Conservation (phyloP, 2,797 vertebrate species). For the Botia almorhae region DNA sequence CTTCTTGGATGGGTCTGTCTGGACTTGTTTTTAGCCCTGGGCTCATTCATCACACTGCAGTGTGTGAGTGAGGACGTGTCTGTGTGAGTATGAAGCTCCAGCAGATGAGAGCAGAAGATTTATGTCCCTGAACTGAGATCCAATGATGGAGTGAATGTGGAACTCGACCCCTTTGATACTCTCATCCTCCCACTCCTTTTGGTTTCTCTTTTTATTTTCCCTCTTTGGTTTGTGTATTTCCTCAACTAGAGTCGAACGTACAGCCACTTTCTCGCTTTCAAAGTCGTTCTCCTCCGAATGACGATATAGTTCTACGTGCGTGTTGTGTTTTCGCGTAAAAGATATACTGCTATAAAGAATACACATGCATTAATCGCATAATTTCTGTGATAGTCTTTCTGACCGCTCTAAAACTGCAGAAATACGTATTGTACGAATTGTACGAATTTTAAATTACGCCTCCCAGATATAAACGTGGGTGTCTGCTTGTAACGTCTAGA, state of each 20-base stretch:
- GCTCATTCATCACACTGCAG: slow-evolving; percentile 53
- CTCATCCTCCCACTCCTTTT: slow-evolving; percentile 6
- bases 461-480: neutral
- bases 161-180: slow-evolving; percentile 44
- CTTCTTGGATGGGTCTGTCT: slow-evolving; percentile 45
- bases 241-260: neutral
- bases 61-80: slow-evolving; percentile 32
- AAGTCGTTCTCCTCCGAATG: neutral
- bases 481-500: neutral
- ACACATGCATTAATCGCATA: slow-evolving; percentile 2
- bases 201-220: neutral
- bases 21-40: slow-evolving; percentile 39
- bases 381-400: neutral
- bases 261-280: neutral
- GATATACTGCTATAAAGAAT: neutral
- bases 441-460: neutral
- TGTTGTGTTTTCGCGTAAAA: neutral
- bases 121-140: slow-evolving; percentile 49
- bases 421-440: neutral
- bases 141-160: slow-evolving; percentile 54
- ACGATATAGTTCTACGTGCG: neutral
- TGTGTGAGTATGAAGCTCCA: slow-evolving; percentile 7
- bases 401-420: neutral
- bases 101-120: slow-evolving; percentile 54
- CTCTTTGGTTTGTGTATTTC: neutral